Evolutionary conservation across 1,140 invertebrate species (phyloP), one percentile per base, ranked within the genome.

Genomic region (Diplogasteroides magnus): DNA sequence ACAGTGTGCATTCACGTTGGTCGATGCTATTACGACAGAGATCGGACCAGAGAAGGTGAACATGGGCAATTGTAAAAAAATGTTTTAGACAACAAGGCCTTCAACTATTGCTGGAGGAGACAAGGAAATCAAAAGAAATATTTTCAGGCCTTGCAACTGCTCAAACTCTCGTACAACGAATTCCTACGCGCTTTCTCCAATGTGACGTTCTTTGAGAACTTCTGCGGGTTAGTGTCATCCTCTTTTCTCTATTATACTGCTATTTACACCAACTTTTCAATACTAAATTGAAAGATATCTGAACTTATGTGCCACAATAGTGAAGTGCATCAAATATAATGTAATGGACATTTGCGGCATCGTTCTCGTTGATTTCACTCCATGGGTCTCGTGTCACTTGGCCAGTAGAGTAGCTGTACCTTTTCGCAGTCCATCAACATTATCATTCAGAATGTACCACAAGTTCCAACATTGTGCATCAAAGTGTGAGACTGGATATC

Each of bases 131-230:
- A 37, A 64, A 31, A 48, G 6, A 48, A 14, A 48, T 64, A 2
- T 37, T 11, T 55, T 56, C 37, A 31, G 31, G 19, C n/a, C 25
- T 6, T 65, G 15, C 14, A n/a, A 23, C 31, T n/a, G 11, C 58
- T 79, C n/a, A 81, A 81, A 59, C 57, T 81, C n/a, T 83, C 83
- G 32, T 81, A 83, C 68, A 83, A 81, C 64, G 79, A 81, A 27
- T 81, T 81, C 62, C 64, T 81, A 25, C 73, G 64, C 37, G 74
- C 79, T n/a, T 81, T 81, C 56, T 78, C 81, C 2, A 81, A 81
- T 66, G 67, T 67, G 1, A 78, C 81, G 11, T 81, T 81, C 73
- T 81, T 81, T 65, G 79, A 81, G 31, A 74, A 73, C 19, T 81
- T 80, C 68, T 81, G 79, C 75, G 68, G 71, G 78, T 79, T 62